phyloP scores from a whole-genome alignment of 2,113 vertebrate genomes.

The Toxotes jaculatrix region DNA sequence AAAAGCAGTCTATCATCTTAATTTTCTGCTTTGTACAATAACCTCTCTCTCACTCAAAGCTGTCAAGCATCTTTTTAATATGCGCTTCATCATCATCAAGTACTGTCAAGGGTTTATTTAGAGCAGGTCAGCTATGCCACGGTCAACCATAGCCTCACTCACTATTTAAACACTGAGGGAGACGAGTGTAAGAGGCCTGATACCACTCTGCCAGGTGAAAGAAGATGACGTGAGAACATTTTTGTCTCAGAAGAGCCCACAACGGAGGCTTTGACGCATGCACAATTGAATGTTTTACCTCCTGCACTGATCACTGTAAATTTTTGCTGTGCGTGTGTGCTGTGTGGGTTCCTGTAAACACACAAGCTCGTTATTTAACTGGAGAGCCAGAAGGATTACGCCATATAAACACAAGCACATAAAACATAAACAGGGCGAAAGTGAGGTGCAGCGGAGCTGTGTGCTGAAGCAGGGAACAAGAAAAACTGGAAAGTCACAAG shows the following conservation, averaged over 20 bases:
- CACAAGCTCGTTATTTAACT: slow-evolving; percentile 47
- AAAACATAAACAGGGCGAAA: slow-evolving; percentile 60
- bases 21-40: slow-evolving; percentile 25
- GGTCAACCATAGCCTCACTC: slow-evolving; percentile 15
- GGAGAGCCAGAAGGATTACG: slow-evolving; percentile 28
- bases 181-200: slow-evolving; percentile 18
- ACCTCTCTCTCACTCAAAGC: slow-evolving; percentile 25
- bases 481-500: slow-evolving; percentile 64
- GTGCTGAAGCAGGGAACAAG: slow-evolving; percentile 32
- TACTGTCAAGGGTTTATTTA: slow-evolving; percentile 25
- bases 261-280: slow-evolving; percentile 60
- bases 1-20: not conserved
- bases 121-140: slow-evolving; percentile 24
- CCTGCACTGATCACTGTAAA: slow-evolving; percentile 37
- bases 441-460: not conserved
- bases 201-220: slow-evolving; percentile 2
- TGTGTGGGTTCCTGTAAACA: slow-evolving; percentile 58
- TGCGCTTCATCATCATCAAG: slow-evolving; percentile 23
- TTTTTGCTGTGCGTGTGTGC: slow-evolving; percentile 49
- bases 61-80: slow-evolving; percentile 30
- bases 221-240: slow-evolving; percentile 4
- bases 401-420: slow-evolving; percentile 56
- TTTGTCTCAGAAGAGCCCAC: slow-evolving; percentile 38
- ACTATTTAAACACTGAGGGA: slow-evolving; percentile 6
- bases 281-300: slow-evolving; percentile 45